Percentiles rank a stretch among this genome's conserved stretches.
These are phyloP conservation scores for Dendrolimus pini DNA, from an alignment of 2,888 invertebrate genomes.

Conservation along the genomic window DNA sequence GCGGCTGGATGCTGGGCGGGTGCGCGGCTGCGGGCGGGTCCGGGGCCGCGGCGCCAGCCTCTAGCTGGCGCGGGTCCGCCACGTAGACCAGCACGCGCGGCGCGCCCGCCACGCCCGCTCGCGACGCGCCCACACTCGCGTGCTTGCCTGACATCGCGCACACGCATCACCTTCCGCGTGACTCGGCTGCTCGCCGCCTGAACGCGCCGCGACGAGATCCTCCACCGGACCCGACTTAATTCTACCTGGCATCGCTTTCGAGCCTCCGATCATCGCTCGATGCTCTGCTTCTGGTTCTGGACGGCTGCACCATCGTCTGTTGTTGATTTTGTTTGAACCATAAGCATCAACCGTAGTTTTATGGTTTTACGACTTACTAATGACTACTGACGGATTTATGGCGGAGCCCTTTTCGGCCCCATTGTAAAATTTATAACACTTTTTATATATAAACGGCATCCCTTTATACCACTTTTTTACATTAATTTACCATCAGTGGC, in stretches of 20 bases:
- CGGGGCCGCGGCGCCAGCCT: conserved; percentile 61
- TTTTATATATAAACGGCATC: background rate
- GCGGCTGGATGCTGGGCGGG: conserved; percentile 12
- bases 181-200: conserved; percentile 63
- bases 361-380: conserved; percentile 56
- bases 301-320: conserved; percentile 60
- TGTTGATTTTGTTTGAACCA: conserved; percentile 39
- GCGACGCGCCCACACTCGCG: conserved; percentile 80
- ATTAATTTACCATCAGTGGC: background rate
- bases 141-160: conserved; percentile 87
- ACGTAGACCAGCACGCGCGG: conserved; percentile 74
- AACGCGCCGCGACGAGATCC: conserved; percentile 49
- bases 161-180: conserved; percentile 81
- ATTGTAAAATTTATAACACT: conserved; percentile 55
- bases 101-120: conserved; percentile 67
- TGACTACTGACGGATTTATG: conserved; percentile 60
- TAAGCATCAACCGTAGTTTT: conserved; percentile 50
- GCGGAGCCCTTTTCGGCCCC: conserved; percentile 67
- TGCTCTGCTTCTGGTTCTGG: conserved; percentile 38
- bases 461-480: background rate
- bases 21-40: conserved; percentile 39
- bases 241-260: conserved; percentile 59
- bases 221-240: conserved; percentile 35
- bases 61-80: conserved; percentile 72
- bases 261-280: conserved; percentile 58